Evolutionary conservation across 2,797 vertebrate species (phyloP), one percentile per base, ranked within the genome.

Genomic region (Darevskia mixta): DNA sequence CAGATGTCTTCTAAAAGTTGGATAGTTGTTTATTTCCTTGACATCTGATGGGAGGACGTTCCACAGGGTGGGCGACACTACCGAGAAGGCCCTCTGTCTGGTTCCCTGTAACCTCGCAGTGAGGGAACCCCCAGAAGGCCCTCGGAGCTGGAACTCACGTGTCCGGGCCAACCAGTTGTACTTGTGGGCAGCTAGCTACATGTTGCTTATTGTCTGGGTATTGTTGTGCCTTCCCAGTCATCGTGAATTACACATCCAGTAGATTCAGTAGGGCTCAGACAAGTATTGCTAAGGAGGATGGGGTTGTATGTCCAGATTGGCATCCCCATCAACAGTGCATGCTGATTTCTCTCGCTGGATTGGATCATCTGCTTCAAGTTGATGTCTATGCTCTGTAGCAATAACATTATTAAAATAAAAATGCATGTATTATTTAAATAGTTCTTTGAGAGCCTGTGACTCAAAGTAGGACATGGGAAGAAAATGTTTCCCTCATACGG

Each of bases 391-490:
- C 43, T 35, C 72, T 76, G 45, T 41, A 75, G 38, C 20, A 61
- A 61, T 71, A 29, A 23, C 49, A 38, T 61, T 73, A 38, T 75
- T 61, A 58, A 71, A 82, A 49, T 45, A 45, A 71, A 72, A 71
- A 32, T 9, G 38, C 82, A 72, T 78, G 83, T 82, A 35, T 35
- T 90, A 79, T 4, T 88, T 5, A 86, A 92, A 61, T 83, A 88
- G 89, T 92, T 91, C 64, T 89, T 89, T 81, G 75, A 82, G 78
- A 84, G 13, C 73, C 1, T 75, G 23, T 85, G 83, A 89, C 32
- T 90, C 88, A 88, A 89, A 86, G 78, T 49, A 87, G 38, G 67
- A 87, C 55, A 29, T 83, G 77, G 77, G 78, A 79, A 86, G 91
- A 91, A 38, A 76, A 7, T 49, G 71, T 88, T 90, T 86, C 76